Conservation (phyloP, 2,113 vertebrate genomes). For the Murina feae region DNA sequence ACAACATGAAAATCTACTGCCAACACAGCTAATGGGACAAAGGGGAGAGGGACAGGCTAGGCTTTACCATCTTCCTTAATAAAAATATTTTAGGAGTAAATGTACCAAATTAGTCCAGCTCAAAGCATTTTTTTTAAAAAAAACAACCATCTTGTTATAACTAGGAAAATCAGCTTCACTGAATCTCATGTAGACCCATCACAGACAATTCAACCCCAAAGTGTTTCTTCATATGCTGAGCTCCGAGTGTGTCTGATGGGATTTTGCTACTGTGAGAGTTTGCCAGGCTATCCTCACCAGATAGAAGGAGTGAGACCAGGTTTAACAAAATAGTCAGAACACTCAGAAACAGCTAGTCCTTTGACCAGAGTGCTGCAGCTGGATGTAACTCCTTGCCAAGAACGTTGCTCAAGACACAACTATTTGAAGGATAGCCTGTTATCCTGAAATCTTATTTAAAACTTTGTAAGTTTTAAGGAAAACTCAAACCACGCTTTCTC, state of each 20-base stretch:
- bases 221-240: slow-evolving; percentile 34
- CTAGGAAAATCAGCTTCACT: not conserved
- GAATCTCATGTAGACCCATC: not conserved
- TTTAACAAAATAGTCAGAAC: not conserved
- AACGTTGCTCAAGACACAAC: not conserved
- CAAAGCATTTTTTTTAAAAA: not conserved
- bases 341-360: not conserved
- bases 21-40: slow-evolving; percentile 35
- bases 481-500: not conserved
- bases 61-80: not conserved
- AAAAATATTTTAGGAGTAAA: not conserved
- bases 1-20: slow-evolving; percentile 68
- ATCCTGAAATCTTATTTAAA: slow-evolving; percentile 17
- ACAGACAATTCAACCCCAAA: not conserved
- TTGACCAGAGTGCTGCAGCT: not conserved
- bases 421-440: not conserved
- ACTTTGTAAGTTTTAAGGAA: not conserved
- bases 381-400: not conserved
- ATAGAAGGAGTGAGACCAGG: not conserved
- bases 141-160: not conserved
- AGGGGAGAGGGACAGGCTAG: slow-evolving; percentile 34
- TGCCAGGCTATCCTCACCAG: not conserved
- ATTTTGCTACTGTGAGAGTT: not conserved
- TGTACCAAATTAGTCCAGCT: not conserved
- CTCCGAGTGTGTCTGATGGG: not conserved